Evolutionary conservation across 2,888 invertebrate species (phyloP).

Genomic region (Idaea dimidiata): DNA sequence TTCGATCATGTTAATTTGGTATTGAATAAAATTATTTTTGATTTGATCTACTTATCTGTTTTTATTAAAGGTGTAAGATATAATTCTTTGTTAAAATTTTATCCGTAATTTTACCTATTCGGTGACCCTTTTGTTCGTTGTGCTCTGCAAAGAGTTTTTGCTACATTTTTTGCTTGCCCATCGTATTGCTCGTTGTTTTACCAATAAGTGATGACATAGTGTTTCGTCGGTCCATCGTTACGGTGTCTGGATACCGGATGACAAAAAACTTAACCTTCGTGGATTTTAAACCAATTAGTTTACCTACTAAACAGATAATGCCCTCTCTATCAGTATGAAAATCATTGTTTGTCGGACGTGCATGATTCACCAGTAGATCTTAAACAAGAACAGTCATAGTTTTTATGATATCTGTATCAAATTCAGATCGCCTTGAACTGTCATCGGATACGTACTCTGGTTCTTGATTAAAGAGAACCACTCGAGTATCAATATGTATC

Average conservation of each 20-base stretch:
- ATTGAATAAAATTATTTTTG: no score
- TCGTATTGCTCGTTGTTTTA: slow-evolving; percentile 28
- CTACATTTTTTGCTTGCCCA: slow-evolving; percentile 10
- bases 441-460: slow-evolving; percentile 42
- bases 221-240: slow-evolving; percentile 38
- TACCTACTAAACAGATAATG: slow-evolving; percentile 26
- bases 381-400: slow-evolving; percentile 16
- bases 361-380: slow-evolving; percentile 16
- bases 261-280: slow-evolving; percentile 40
- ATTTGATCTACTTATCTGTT: no score
- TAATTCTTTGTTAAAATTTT: neutral
- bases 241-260: slow-evolving; percentile 40
- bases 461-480: slow-evolving; percentile 42
- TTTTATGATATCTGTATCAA: slow-evolving; percentile 36
- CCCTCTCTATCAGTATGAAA: slow-evolving; percentile 16
- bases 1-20: no score
- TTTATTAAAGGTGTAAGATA: no score
- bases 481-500: slow-evolving; percentile 32
- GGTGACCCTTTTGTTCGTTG: slow-evolving; percentile 7
- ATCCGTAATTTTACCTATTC: slow-evolving; percentile 13
- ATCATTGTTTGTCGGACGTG: slow-evolving; percentile 18
- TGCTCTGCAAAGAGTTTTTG: slow-evolving; percentile 15
- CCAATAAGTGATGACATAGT: slow-evolving; percentile 40
- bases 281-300: slow-evolving; percentile 22
- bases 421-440: slow-evolving; percentile 46